Conservation (phyloP, 2,888 invertebrate genomes). For the Tenthredo mesomela region DNA sequence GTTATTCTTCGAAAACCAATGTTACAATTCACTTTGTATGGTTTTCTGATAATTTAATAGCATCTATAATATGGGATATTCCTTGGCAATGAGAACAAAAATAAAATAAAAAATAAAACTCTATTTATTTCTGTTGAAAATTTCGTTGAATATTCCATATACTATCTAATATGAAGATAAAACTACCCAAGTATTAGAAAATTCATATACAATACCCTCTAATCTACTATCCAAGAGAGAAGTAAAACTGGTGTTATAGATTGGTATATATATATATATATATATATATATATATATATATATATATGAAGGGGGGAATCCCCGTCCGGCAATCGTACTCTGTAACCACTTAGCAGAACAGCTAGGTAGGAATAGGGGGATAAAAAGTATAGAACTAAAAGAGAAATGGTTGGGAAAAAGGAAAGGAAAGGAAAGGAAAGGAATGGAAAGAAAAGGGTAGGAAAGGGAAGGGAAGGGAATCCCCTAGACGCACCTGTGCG, state of each 20-base stretch:
- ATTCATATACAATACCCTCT: background rate
- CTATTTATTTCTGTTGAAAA: background rate
- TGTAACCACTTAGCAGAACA: slow-evolving; percentile 41
- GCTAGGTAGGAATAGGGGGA: background rate
- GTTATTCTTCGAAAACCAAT: too few species aligned
- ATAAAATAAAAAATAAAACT: background rate
- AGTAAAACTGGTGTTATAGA: background rate
- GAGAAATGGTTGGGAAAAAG: background rate
- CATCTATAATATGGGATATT: background rate
- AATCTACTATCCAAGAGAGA: background rate
- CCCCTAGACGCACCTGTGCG: slow-evolving; percentile 37
- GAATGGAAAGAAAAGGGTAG: background rate
- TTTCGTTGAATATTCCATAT: background rate
- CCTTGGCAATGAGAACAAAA: background rate
- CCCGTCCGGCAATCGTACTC: slow-evolving; percentile 37
- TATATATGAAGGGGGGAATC: background rate
- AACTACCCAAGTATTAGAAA: background rate
- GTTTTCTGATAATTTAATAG: background rate
- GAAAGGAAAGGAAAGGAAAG: slow-evolving; percentile 10
- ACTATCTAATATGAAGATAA: background rate
- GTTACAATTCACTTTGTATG: too few species aligned
- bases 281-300: too few species aligned
- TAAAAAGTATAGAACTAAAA: background rate
- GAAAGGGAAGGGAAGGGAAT: slow-evolving; percentile 9
- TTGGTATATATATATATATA: background rate